Evolutionary conservation across 2,888 invertebrate genomes (phyloP).

Genomic region (Netelia virgata): DNA sequence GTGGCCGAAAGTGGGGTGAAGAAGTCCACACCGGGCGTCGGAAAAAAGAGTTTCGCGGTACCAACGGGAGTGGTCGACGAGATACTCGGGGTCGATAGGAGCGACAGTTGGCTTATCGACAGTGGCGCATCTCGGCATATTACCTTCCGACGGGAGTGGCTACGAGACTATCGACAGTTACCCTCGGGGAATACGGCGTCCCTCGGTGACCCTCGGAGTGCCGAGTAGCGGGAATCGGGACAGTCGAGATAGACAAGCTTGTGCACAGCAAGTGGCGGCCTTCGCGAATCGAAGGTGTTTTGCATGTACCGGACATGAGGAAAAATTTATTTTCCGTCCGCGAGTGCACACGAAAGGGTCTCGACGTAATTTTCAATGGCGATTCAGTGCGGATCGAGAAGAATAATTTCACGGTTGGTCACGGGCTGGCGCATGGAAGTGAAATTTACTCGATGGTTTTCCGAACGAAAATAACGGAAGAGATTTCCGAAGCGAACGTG

Average conservation of each 20-base stretch:
- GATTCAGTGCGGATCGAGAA: background rate
- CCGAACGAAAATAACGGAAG: background rate
- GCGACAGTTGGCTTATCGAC: no score
- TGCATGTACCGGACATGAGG: conserved; percentile 30
- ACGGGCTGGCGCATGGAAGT: background rate
- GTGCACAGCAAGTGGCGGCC: conserved; percentile 31
- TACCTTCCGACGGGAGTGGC: no score
- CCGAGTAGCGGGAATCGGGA: conserved; percentile 41
- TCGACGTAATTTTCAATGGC: background rate
- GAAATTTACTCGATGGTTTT: background rate
- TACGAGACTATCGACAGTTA: no score
- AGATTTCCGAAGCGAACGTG: no score
- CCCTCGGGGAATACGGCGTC: background rate
- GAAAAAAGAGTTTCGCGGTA: no score
- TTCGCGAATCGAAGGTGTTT: conserved; percentile 55
- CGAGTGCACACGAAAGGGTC: background rate
- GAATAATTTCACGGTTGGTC: background rate
- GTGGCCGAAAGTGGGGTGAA: no score
- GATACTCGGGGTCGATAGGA: no score
- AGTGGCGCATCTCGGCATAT: no score
- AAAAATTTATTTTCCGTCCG: conserved; percentile 65
- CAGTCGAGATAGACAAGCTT: conserved; percentile 50
- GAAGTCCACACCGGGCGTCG: no score
- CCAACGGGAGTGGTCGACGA: no score
- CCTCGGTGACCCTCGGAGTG: conserved; percentile 53